Base-by-base conservation (phyloP, 1,140 invertebrate species). In the Calycopis cecrops region DNA sequence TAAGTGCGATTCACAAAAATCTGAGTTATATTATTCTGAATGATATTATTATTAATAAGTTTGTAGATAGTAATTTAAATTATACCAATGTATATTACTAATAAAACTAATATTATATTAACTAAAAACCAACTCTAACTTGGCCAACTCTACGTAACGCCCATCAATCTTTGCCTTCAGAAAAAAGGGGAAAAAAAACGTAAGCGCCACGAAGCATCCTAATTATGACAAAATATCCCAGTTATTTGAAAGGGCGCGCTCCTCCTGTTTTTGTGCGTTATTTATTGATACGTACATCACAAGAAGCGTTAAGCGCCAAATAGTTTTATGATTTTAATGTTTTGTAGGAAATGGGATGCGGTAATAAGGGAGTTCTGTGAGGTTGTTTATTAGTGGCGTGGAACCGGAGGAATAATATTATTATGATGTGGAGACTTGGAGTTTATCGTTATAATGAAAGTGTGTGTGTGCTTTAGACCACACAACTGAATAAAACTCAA, bases 171-270 rank as follows among this genome's bases (percentile, higher is more conserved):
- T 48, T 28, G 37, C 53, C 53, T 55, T 60, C 53, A 69, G 69
- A 77, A 75, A 71, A 56, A 9, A 17, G 35, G 34, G 63, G 65
- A 75, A 73, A 77, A 74, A 60, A 75, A 77, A 74, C 59, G 40
- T 65, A 67, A 76, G 73, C 74, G 79, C 76, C 76, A 69, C 62
- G 58, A 60, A 38, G 60, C 50, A 56, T 52, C 63, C 64, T 80
- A 83, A 83, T 83, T 80, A 80, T 80, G 77, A 83, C 77, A 79
- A 77, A 80, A 83, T 80, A 74, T 77, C 70, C 70, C 74, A 65
- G 70, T 67, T 62, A 70, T 77, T 71, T 67, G 62, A 71, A 74
- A 76, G 63, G 69, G 67, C 71, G 64, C 63, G 60, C 35, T 21
- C 17, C 55, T 42, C 6, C 21, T 44, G 57, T 64, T 67, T 71